These are phyloP conservation scores for Pocillopora grandis DNA, from an alignment of 92 coral and sea anemone species.

Conservation along the genomic window DNA sequence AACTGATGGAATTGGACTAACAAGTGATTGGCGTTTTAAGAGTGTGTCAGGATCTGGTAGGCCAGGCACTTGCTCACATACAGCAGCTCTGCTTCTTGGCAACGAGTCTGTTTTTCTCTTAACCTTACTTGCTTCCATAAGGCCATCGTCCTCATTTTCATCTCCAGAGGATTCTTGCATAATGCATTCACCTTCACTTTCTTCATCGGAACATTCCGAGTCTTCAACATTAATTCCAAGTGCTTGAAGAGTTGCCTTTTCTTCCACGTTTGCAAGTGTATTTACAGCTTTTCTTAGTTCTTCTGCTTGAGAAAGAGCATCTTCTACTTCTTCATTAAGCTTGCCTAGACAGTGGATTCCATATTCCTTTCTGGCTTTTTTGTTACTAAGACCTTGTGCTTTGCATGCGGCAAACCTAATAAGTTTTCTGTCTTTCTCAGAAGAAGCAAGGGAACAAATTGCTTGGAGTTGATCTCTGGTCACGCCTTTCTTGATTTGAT, in stretches of 20 bases:
- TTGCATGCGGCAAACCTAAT: conserved; percentile 32
- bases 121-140: no score
- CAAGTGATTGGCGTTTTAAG: neutral
- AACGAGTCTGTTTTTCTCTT: neutral
- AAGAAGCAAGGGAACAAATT: conserved; percentile 47
- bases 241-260: conserved; percentile 17
- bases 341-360: conserved; percentile 45
- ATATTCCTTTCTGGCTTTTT: conserved; percentile 52
- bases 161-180: conserved; percentile 12
- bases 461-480: conserved; percentile 40
- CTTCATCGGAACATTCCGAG: conserved; percentile 17
- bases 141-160: neutral
- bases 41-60: conserved; percentile 13
- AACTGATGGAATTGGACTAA: conserved; percentile 33
- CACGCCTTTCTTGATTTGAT: conserved; percentile 27
- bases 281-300: conserved; percentile 3
- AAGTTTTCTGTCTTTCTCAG: conserved; percentile 38
- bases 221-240: conserved; percentile 14
- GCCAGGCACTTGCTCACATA: neutral
- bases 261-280: conserved; percentile 30
- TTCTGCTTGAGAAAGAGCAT: conserved; percentile 13
- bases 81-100: conserved; percentile 5
- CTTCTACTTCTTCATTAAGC: conserved; percentile 25
- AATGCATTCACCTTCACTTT: conserved; percentile 1
- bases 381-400: conserved; percentile 33